Evolutionary conservation across 2,113 vertebrate species (phyloP), one percentile per base, ranked within the genome.

Genomic region (Natator depressus): DNA sequence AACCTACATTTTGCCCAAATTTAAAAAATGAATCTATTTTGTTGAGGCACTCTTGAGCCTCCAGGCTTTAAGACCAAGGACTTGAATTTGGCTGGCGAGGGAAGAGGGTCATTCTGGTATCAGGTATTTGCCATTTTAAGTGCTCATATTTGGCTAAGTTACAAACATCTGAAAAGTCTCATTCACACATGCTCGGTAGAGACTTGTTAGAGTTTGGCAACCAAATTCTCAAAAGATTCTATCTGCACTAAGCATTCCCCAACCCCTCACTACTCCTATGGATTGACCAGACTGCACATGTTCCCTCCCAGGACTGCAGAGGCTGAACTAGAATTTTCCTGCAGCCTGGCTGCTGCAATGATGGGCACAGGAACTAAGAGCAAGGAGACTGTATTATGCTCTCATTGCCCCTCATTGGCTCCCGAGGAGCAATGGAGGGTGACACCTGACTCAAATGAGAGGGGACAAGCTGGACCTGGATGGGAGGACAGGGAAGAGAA

Each of bases 341-440:
- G 0, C 6, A 51, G 19, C 14, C 12, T 35, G 57, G 27, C 57
- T 65, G 62, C 78, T 83, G 54, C 2, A 51, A 13, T 3, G 59
- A 76, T 55, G n/a, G 20, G n/a, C 82, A 47, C n/a, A 80, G 17
- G 13, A 14, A 9, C 5, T 19, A 57, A 82, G 31, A 88, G n/a
- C 38, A 84, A 0, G 1, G 79, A 46, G 54, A 46, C 3, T 4
- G 19, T 57, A 8, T 80, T 19, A 78, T 1, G 27, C 27, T 82
- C 69, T 84, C 50, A 72, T n/a, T 2, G n/a, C 9, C 10, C 5
- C 27, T 38, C 81, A 42, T 59, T 59, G 87, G 19, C 8, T 2
- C 25, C 10, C 2, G 10, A 6, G 53, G 79, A 3, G 19, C 0
- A 0, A 0, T 3, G 27, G 75, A 59, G 25, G 16, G 80, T 51